phyloP scores from a whole-genome alignment of 1,140 invertebrate genomes.

The Maniola jurtina region DNA sequence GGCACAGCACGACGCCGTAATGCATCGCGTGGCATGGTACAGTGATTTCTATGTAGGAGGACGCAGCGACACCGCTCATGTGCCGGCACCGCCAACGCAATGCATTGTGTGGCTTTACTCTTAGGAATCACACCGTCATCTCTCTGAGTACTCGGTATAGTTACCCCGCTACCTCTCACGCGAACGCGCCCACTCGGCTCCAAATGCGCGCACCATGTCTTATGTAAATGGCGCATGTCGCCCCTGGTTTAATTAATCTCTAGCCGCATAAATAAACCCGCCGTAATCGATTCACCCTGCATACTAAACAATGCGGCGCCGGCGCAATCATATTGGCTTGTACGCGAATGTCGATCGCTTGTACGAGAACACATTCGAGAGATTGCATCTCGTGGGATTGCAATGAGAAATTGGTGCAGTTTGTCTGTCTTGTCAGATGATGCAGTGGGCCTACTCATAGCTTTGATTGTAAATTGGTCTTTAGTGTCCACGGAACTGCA shows the following conservation, averaged over 20 bases:
- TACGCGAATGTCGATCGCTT: constrained; percentile 26
- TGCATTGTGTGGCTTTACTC: no score
- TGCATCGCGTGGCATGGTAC: no score
- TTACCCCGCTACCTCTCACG: constrained; percentile 36
- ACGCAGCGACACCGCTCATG: no score
- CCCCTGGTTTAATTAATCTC: constrained; percentile 71
- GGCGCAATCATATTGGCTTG: constrained; percentile 40
- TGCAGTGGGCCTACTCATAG: no score
- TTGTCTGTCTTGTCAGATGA: neutral
- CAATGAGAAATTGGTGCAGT: neutral
- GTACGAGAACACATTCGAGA: neutral
- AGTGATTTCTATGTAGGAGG: no score
- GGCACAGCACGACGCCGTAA: no score
- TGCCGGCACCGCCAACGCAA: no score
- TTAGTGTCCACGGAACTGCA: no score
- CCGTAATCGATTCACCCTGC: constrained; percentile 59
- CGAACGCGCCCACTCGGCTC: constrained; percentile 61
- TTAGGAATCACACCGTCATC: neutral
- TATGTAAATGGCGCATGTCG: constrained; percentile 73
- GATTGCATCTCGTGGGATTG: neutral
- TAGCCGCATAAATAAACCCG: constrained; percentile 69
- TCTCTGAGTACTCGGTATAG: neutral
- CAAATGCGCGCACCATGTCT: constrained; percentile 72
- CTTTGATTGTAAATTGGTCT: no score
- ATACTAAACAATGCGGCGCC: constrained; percentile 61